Evolutionary conservation across 2,888 invertebrate genomes (phyloP).

Genomic region (Hymenopus coronatus): DNA sequence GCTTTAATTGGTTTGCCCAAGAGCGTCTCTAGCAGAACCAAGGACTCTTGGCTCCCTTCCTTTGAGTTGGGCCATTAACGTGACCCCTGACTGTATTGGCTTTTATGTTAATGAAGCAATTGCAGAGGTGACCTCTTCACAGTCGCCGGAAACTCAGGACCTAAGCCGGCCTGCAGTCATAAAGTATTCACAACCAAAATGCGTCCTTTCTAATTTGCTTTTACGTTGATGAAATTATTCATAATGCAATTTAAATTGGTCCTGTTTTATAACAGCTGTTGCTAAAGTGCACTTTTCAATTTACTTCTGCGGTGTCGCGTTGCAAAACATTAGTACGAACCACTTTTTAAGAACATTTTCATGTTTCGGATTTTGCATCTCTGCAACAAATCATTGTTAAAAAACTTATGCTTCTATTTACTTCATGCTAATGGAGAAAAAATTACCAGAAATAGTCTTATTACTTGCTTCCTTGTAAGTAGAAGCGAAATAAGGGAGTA

Average conservation of each 20-base stretch:
- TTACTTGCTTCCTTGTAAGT: too few relatives aligned
- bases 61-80: not conserved
- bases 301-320: not conserved
- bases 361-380: too few relatives aligned
- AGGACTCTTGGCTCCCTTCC: not conserved
- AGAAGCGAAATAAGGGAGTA: too few relatives aligned
- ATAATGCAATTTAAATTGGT: not conserved
- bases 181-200: not conserved
- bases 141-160: too few relatives aligned
- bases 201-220: not conserved
- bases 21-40: not conserved
- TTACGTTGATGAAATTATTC: not conserved
- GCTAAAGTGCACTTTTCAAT: not conserved
- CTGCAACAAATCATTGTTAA: too few relatives aligned
- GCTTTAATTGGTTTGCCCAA: not conserved
- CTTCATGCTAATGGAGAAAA: too few relatives aligned
- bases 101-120: not conserved
- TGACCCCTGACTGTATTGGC: not conserved
- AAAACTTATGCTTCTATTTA: too few relatives aligned
- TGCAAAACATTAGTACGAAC: not conserved
- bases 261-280: not conserved
- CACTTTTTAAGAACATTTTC: not conserved
- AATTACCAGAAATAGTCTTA: too few relatives aligned
- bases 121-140: not conserved
- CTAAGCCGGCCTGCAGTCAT: not conserved